Conservation (phyloP, 2,888 invertebrate genomes). For the Calameuta idolon region DNA sequence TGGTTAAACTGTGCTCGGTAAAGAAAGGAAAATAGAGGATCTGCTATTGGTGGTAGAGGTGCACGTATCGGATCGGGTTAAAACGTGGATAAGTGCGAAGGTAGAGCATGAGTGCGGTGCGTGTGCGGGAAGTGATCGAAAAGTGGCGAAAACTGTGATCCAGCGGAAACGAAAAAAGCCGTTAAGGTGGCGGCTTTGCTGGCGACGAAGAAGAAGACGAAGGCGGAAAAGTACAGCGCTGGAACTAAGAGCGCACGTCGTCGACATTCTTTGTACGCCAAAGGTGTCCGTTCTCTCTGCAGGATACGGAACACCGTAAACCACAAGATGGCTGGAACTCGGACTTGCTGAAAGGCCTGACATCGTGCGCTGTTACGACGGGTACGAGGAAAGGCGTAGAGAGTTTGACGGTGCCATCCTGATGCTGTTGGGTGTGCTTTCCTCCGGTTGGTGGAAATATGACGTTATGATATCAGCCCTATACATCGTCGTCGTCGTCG, state of each 20-base stretch:
- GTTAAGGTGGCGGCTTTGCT: conserved; percentile 23
- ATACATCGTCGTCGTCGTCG: conserved; percentile 45
- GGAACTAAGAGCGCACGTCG: conserved; percentile 22
- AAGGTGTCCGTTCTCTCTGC: conserved; percentile 5
- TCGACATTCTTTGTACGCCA: neutral
- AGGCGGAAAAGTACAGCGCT: conserved; percentile 21
- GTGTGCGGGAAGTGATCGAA: conserved; percentile 40
- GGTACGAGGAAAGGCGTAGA: neutral
- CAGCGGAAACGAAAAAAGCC: conserved; percentile 19
- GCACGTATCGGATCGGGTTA: neutral
- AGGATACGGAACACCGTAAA: neutral
- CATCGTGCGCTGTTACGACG: neutral
- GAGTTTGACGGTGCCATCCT: neutral
- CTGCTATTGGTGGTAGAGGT: neutral
- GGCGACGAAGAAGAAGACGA: neutral
- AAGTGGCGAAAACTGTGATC: conserved; percentile 50
- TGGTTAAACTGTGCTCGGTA: conserved; percentile 17
- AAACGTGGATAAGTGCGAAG: conserved; percentile 11
- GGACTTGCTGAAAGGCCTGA: conserved; percentile 45
- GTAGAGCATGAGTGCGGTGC: conserved; percentile 36
- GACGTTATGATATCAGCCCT: conserved; percentile 34
- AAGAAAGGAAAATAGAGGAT: neutral
- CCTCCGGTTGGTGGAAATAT: conserved; percentile 42
- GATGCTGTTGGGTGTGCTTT: neutral
- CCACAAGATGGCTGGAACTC: conserved; percentile 58